Conservation (phyloP, 2,888 invertebrate species). For the Sarcophaga subvicina region DNA sequence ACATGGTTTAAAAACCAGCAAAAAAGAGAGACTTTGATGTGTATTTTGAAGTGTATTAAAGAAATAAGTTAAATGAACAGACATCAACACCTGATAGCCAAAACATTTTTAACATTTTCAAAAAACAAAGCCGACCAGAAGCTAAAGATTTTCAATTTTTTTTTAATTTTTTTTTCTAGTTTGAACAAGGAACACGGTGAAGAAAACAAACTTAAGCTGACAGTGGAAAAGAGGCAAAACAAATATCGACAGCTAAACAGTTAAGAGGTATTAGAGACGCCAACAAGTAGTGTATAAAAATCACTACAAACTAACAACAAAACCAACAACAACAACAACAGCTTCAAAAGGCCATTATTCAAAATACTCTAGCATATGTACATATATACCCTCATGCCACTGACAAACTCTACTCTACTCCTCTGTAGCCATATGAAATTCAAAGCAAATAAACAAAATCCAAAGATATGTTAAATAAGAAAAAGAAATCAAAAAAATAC, state of each 20-base stretch:
- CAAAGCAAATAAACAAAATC: not conserved
- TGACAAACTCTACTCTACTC: conserved; percentile 32
- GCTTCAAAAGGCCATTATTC: not conserved
- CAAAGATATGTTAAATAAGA: conserved; percentile 42
- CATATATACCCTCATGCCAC: not conserved
- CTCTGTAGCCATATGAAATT: not conserved
- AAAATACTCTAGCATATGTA: not conserved
- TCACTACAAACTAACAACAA: conserved; percentile 48
- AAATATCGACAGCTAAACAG: conserved; percentile 53
- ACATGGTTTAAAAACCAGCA: conserved; percentile 13
- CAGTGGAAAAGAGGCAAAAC: conserved; percentile 30
- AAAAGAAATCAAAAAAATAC: not conserved
- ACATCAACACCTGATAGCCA: conserved; percentile 81
- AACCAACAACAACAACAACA: not conserved
- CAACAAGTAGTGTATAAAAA: conserved; percentile 64
- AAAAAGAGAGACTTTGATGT: conserved; percentile 35
- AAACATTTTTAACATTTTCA: conserved; percentile 69
- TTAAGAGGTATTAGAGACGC: conserved; percentile 64
- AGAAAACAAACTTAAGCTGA: conserved; percentile 39
- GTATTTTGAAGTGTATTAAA: conserved; percentile 23
- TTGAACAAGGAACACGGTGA: conserved; percentile 40
- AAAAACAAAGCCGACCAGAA: conserved; percentile 62
- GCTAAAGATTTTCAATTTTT: conserved; percentile 19
- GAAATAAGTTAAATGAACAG: conserved; percentile 72
- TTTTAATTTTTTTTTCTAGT: not conserved